phyloP scores from a whole-genome alignment of 2,888 invertebrate genomes.

The Dastarcus helophoroides region DNA sequence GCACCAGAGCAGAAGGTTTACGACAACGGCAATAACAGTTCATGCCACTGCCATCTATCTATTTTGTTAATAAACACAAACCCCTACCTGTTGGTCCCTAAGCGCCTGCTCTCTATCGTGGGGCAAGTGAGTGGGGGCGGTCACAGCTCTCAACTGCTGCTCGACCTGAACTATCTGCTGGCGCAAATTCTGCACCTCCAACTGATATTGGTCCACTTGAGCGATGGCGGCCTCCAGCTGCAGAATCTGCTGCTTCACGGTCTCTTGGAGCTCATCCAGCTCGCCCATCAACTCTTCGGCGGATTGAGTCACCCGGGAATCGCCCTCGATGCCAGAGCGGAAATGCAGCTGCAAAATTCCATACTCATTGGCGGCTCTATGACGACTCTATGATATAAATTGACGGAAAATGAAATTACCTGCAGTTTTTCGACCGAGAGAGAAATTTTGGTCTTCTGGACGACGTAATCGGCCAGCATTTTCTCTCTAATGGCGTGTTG shows the following conservation, averaged over 20 bases:
- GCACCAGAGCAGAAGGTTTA: slow-evolving; percentile 4
- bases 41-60: slow-evolving; percentile 25
- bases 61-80: slow-evolving; percentile 13
- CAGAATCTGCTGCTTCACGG: slow-evolving; percentile 50
- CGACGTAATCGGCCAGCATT: slow-evolving; percentile 73
- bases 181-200: slow-evolving; percentile 74
- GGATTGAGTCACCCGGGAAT: slow-evolving; percentile 59
- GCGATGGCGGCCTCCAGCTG: slow-evolving; percentile 64
- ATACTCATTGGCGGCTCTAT: too few species aligned
- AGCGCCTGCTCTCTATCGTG: slow-evolving; percentile 72
- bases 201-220: slow-evolving; percentile 80
- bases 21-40: slow-evolving; percentile 17
- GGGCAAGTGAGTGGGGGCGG: slow-evolving; percentile 73
- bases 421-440: slow-evolving; percentile 85
- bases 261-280: slow-evolving; percentile 53
- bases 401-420: slow-evolving; percentile 42
- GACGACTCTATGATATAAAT: too few species aligned
- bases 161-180: slow-evolving; percentile 79
- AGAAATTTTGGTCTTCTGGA: slow-evolving; percentile 80
- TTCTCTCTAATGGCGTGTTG: slow-evolving; percentile 79
- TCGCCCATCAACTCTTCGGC: slow-evolving; percentile 58
- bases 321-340: slow-evolving; percentile 72
- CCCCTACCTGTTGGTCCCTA: slow-evolving; percentile 80
- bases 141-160: slow-evolving; percentile 71
- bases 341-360: slow-evolving; percentile 64